Percentiles rank a stretch among this genome's conserved stretches.
These are phyloP conservation scores for Reticulitermes lucifugus DNA, from an alignment of 2,888 invertebrate genomes.

Conservation along the genomic window DNA sequence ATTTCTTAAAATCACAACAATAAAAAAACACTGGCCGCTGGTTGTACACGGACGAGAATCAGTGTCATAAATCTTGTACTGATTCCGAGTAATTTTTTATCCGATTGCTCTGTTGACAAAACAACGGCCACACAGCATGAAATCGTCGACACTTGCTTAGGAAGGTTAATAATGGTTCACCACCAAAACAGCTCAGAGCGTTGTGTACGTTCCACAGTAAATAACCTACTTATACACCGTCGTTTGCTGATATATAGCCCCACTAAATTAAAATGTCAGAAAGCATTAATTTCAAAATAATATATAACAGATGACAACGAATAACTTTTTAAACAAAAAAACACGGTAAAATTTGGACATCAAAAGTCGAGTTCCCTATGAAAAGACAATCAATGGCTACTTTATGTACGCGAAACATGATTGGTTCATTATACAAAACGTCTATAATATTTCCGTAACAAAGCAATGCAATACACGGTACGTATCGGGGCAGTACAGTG, in stretches of 20 bases:
- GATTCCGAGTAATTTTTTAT: background rate
- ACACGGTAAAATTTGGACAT: constrained; percentile 24
- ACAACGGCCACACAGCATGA: background rate
- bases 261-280: constrained; percentile 20
- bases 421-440: constrained; percentile 47
- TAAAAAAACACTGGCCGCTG: too few species aligned
- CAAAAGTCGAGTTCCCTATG: constrained; percentile 25
- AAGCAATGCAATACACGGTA: constrained; percentile 15
- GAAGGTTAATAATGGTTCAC: background rate
- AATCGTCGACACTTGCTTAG: background rate
- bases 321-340: constrained; percentile 32
- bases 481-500: background rate
- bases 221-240: constrained; percentile 16
- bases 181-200: background rate
- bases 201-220: background rate
- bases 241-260: background rate
- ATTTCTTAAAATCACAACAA: too few species aligned
- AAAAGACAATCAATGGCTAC: constrained; percentile 43
- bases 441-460: constrained; percentile 35
- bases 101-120: background rate
- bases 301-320: constrained; percentile 33
- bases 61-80: too few species aligned
- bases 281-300: constrained; percentile 36
- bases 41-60: too few species aligned
- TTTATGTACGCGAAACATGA: constrained; percentile 40